These are phyloP conservation scores for Argopecten irradians DNA, from an alignment of 1,140 invertebrate species.

Conservation along the genomic window DNA sequence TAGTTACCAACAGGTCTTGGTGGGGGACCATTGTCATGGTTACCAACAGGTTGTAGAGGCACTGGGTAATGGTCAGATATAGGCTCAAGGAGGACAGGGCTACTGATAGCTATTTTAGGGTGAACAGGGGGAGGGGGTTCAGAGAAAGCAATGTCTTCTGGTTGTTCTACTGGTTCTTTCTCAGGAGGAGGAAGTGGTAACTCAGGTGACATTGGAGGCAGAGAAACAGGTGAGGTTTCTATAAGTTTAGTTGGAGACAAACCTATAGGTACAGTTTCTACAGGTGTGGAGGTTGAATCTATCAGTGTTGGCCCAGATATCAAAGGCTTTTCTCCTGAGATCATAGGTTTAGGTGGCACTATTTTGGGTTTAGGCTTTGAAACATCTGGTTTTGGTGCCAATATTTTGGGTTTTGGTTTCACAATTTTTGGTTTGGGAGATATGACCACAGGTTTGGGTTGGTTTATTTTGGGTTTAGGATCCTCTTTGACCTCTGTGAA, in stretches of 20 bases:
- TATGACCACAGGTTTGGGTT: no score
- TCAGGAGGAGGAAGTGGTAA: background rate
- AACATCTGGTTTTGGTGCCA: background rate
- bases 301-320: background rate
- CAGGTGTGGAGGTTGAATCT: background rate
- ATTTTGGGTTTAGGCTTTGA: background rate
- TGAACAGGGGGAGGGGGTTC: background rate
- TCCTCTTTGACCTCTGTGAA: no score
- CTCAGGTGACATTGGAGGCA: no score
- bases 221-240: no score
- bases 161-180: background rate
- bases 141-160: background rate
- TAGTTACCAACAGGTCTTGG: no score
- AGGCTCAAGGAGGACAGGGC: background rate
- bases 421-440: no score
- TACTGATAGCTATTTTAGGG: background rate
- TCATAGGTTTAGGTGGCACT: no score
- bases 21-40: no score
- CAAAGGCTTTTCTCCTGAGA: no score
- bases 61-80: background rate
- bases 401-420: no score
- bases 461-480: background rate
- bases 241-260: background rate
- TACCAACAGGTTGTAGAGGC: background rate
- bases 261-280: background rate